Evolutionary conservation across 2,113 vertebrate species (phyloP).

Genomic region (Takifugu flavidus): DNA sequence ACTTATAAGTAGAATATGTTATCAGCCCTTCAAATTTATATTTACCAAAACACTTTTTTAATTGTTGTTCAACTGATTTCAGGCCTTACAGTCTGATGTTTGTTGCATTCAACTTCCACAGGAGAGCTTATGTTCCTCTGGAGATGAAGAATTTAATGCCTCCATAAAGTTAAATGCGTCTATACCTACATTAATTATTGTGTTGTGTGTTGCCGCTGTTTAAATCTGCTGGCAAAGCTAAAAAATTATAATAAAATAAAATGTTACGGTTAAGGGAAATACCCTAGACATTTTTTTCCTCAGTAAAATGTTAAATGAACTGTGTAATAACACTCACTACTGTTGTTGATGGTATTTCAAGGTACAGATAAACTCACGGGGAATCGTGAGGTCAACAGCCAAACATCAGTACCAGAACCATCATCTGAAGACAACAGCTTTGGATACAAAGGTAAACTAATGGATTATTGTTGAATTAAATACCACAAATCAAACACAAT

Average conservation of each 20-base stretch:
- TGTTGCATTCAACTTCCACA: constrained; percentile 1
- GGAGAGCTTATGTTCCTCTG: constrained; percentile 4
- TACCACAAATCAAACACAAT: no score
- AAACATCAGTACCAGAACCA: constrained; percentile 35
- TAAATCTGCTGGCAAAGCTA: constrained; percentile 8
- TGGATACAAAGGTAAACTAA: constrained; percentile 67
- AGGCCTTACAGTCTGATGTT: background rate
- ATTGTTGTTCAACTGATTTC: constrained; percentile 1
- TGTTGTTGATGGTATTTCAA: background rate
- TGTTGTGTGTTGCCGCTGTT: background rate
- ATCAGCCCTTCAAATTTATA: background rate
- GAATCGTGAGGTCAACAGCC: constrained; percentile 40
- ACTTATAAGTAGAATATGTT: background rate
- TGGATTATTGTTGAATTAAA: no score
- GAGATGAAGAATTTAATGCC: background rate
- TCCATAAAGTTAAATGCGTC: constrained; percentile 19
- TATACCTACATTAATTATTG: background rate
- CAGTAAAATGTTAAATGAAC: background rate
- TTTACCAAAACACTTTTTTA: background rate
- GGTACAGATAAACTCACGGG: constrained; percentile 38
- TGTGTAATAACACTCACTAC: no score
- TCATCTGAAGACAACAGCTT: constrained; percentile 53
- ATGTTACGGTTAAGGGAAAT: background rate
- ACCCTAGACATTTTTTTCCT: background rate
- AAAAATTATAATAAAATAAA: background rate